Base-by-base conservation (phyloP, 2,113 vertebrate genomes). In the Microtus montanus region DNA sequence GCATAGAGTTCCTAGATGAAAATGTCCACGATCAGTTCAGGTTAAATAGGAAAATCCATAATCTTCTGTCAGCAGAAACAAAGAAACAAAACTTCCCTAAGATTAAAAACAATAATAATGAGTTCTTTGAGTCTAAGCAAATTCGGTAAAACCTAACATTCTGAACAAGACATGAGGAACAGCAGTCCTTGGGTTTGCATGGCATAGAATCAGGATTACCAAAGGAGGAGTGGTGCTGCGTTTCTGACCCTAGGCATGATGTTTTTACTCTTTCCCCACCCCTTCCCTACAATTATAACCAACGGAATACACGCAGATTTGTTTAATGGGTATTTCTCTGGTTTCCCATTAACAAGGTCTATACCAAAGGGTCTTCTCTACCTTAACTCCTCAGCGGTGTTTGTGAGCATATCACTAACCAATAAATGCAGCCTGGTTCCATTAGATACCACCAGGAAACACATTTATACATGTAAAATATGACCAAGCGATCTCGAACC, bases 1-100 rank as follows among this genome's bases (percentile, higher is more conserved):
- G 71, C 44, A 73, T 5, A 35, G 1, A 9, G 3, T 71, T 96
- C 88, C 86, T 77, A 87, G 75, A 80, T 75, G 74, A 96, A 96
- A 89, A 85, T 11, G 54, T 74, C 52, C 61, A 9, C 79, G 70
- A 82, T 90, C 73, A 87, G 89, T 6, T 74, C 58, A 5, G 2
- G 2, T 28, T 93, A n/a, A 73, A 11, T 58, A 15, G 88, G 63
- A 95, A 94, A 86, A 33, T 22, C 61, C 17, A 71, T 17, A 28
- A 83, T 70, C 47, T 78, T 79, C 41, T 66, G 63, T 78, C 11
- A 70, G 54, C 17, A 79, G 63, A 11, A 79, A 71, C 26, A 22
- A 90, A 82, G 84, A 90, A 77, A 12, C 41, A 38, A 49, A 96
- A 63, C 61, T 13, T 1, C 10, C 70, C n/a, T 26, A n/a, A 58